Evolutionary conservation across 2,113 vertebrate genomes (phyloP).

Genomic region (Ranitomeya imitator): DNA sequence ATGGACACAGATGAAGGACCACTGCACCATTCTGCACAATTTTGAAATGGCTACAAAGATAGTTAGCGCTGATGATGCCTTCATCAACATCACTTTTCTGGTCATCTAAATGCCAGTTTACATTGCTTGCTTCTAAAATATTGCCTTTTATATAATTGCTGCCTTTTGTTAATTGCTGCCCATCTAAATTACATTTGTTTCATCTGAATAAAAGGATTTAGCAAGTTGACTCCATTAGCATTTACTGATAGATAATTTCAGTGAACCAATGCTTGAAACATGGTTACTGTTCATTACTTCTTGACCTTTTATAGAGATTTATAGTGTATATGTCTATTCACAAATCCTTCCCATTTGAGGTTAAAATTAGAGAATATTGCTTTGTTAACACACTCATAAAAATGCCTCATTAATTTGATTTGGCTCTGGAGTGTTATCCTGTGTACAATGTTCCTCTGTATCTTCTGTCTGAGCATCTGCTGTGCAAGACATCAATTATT

Average conservation of each 20-base stretch:
- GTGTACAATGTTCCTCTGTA: constrained; percentile 28
- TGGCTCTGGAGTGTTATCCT: constrained; percentile 20
- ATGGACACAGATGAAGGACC: too few relatives aligned
- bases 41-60: too few relatives aligned
- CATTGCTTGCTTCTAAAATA: not conserved
- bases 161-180: not conserved
- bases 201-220: not conserved
- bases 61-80: too few relatives aligned
- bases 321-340: constrained; percentile 12
- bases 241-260: constrained; percentile 13
- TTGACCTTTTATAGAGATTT: constrained; percentile 29
- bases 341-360: constrained; percentile 40
- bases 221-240: not conserved
- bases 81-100: too few relatives aligned
- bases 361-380: constrained; percentile 32
- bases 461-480: constrained; percentile 51
- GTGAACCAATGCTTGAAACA: constrained; percentile 7
- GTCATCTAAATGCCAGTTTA: too few relatives aligned
- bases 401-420: constrained; percentile 48
- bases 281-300: constrained; percentile 28
- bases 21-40: too few relatives aligned
- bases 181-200: not conserved
- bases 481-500: constrained; percentile 40
- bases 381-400: constrained; percentile 53
- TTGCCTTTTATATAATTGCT: not conserved